These are phyloP conservation scores for Rhopilema esculentum DNA, from an alignment of 30 jellyfish, hydroid and myxozoan species.

Conservation along the genomic window DNA sequence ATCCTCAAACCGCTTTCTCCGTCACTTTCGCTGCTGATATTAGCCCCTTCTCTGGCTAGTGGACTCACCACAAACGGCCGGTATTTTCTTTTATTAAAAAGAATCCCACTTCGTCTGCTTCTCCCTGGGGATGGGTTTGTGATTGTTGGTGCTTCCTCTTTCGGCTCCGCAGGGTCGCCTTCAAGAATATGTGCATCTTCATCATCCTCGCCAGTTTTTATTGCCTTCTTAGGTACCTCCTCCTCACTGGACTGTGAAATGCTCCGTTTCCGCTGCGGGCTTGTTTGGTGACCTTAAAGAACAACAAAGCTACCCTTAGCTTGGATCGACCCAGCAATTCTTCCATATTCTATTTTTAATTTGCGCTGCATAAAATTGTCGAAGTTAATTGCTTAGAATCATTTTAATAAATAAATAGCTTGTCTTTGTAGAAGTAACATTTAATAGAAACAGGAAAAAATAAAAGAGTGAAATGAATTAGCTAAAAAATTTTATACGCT, in stretches of 20 bases:
- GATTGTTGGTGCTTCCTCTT: slow-evolving; percentile 1
- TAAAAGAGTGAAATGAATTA: neutral
- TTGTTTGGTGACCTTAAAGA: slow-evolving; percentile 21
- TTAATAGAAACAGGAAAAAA: neutral
- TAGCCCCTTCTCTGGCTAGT: slow-evolving; percentile 60
- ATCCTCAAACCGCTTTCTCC: slow-evolving; percentile 50
- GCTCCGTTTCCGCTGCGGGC: slow-evolving; percentile 60
- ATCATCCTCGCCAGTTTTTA: slow-evolving; percentile 30
- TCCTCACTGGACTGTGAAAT: slow-evolving; percentile 79
- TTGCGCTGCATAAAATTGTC: no score
- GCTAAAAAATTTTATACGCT: no score
- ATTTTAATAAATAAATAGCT: no score
- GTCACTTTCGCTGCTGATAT: slow-evolving; percentile 69
- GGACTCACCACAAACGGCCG: slow-evolving; percentile 91
- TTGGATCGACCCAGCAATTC: no score
- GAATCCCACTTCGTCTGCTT: slow-evolving; percentile 94
- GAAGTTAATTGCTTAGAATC: no score
- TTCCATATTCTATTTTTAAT: no score
- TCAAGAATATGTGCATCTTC: neutral
- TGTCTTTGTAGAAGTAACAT: no score
- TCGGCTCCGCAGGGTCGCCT: slow-evolving; percentile 23
- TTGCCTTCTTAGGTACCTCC: slow-evolving; percentile 27
- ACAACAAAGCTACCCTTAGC: no score
- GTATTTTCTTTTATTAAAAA: slow-evolving; percentile 90
- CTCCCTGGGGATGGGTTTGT: slow-evolving; percentile 98